Conservation (phyloP, 2,888 invertebrate species). For the Melanotus villosus region DNA sequence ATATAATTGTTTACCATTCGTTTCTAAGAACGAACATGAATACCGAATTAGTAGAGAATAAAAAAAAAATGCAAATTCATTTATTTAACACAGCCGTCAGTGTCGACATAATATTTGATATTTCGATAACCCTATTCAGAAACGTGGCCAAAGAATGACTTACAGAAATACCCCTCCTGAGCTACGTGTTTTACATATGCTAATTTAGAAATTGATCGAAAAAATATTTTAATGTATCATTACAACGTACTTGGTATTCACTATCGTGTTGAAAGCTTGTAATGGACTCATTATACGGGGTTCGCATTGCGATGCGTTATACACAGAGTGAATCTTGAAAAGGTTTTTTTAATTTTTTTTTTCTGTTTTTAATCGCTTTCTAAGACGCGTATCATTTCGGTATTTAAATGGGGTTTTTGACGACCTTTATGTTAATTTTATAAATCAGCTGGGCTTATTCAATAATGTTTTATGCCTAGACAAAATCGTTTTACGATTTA, state of each 20-base stretch:
- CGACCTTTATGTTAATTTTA: too few species aligned
- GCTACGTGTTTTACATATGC: slow-evolving; percentile 45
- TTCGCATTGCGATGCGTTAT: slow-evolving; percentile 15
- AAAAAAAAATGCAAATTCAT: too few species aligned
- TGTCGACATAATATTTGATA: slow-evolving; percentile 41
- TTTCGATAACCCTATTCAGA: slow-evolving; percentile 38
- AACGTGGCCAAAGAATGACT: slow-evolving; percentile 38
- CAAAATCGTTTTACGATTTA: too few species aligned
- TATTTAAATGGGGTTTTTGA: too few species aligned
- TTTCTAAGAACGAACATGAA: not conserved
- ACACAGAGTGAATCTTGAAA: slow-evolving; percentile 22
- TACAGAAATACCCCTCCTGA: slow-evolving; percentile 41
- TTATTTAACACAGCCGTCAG: slow-evolving; percentile 38
- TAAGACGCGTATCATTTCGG: too few species aligned
- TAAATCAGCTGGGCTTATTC: too few species aligned
- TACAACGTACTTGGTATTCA: slow-evolving; percentile 49
- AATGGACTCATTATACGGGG: slow-evolving; percentile 45
- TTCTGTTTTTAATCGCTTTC: not conserved
- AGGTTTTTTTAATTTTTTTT: too few species aligned
- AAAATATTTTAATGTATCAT: slow-evolving; percentile 50
- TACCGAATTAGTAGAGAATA: slow-evolving; percentile 23
- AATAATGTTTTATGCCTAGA: too few species aligned
- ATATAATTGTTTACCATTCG: slow-evolving; percentile 2
- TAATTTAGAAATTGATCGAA: slow-evolving; percentile 46
- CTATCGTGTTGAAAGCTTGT: slow-evolving; percentile 49